These are phyloP conservation scores for Pterocles orientalis DNA, from an alignment of 2,113 vertebrate genomes.

Conservation along the genomic window DNA sequence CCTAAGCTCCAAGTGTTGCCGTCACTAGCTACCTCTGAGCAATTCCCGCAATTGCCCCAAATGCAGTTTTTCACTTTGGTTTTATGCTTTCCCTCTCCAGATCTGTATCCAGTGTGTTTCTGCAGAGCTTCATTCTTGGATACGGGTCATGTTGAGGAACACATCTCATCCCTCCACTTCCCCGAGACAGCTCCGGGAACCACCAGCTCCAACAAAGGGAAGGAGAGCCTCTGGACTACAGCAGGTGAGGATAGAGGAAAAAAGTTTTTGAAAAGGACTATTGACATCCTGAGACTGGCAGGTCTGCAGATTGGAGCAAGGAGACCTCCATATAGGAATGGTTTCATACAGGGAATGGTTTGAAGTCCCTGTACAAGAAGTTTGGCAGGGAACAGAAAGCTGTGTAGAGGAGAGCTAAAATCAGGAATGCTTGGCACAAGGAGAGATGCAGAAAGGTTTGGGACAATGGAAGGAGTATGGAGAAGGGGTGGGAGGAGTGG, in stretches of 20 bases:
- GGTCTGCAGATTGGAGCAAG: not conserved
- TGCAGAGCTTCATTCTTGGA: not conserved
- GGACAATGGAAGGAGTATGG: not conserved
- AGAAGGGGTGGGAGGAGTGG: not conserved
- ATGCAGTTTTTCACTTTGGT: not conserved
- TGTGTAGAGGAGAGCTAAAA: not conserved
- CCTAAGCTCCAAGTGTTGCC: not conserved
- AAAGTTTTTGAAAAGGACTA: not conserved
- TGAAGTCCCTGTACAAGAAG: not conserved
- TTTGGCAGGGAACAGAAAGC: not conserved
- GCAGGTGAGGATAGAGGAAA: not conserved
- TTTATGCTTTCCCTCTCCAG: not conserved
- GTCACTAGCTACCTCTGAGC: not conserved
- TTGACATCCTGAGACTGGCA: not conserved
- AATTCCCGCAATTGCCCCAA: not conserved
- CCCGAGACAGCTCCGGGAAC: not conserved
- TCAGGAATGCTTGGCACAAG: not conserved
- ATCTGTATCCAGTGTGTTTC: not conserved
- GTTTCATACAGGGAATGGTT: not conserved
- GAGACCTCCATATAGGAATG: not conserved
- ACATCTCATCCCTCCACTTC: not conserved
- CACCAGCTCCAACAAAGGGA: not conserved
- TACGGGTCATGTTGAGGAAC: rapidly evolving
- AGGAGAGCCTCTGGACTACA: not conserved
- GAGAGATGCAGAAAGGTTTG: not conserved